Evolutionary conservation across 2,888 invertebrate species (phyloP).

Genomic region (Chydorus sphaericus): DNA sequence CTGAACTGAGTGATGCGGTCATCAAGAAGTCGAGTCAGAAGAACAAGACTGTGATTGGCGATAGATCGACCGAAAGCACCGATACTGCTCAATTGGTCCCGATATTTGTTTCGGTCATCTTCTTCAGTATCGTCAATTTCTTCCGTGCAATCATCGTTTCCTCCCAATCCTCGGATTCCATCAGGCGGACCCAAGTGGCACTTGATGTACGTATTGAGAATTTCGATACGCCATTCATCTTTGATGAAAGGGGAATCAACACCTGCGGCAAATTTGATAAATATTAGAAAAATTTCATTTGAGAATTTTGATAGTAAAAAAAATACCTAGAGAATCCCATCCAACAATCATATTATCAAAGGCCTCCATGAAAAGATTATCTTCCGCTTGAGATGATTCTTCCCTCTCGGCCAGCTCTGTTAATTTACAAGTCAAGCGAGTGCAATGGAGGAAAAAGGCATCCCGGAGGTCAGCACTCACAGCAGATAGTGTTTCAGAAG

Average conservation of each 20-base stretch:
- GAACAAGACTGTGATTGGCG: slow-evolving; percentile 41
- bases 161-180: slow-evolving; percentile 39
- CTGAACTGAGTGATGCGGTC: slow-evolving; percentile 43
- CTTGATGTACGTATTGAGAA: slow-evolving; percentile 66
- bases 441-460: slow-evolving; percentile 44
- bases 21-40: slow-evolving; percentile 50
- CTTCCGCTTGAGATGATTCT: slow-evolving; percentile 27
- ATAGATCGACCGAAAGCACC: slow-evolving; percentile 39
- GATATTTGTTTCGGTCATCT: slow-evolving; percentile 46
- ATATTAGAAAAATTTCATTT: neutral
- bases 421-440: slow-evolving; percentile 45
- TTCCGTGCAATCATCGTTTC: slow-evolving; percentile 27
- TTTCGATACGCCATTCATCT: slow-evolving; percentile 32
- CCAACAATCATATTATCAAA: slow-evolving; percentile 13
- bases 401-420: slow-evolving; percentile 47
- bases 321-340: slow-evolving; percentile 9
- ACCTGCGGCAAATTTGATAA: slow-evolving; percentile 27
- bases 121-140: slow-evolving; percentile 49
- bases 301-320: neutral
- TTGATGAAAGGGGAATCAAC: slow-evolving; percentile 42
- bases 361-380: slow-evolving; percentile 12
- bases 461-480: slow-evolving; percentile 35
- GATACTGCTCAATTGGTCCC: slow-evolving; percentile 58
- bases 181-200: slow-evolving; percentile 69
- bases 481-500: slow-evolving; percentile 33